Evolutionary conservation across 92 coral and sea anemone genomes (phyloP).

Genomic region (Zoanthus solanderi): DNA sequence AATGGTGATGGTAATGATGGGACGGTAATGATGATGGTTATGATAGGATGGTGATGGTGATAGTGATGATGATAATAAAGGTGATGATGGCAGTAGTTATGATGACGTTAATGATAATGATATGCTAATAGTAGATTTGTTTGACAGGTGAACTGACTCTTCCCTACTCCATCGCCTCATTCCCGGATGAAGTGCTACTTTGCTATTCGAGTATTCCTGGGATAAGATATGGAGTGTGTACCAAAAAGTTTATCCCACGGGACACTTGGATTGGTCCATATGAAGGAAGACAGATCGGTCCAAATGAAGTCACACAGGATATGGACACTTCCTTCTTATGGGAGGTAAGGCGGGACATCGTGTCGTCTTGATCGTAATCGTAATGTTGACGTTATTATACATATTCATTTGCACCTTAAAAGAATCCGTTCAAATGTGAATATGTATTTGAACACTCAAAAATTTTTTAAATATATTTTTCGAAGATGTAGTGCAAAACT

Average conservation of each 20-base stretch:
- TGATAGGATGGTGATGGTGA: no score
- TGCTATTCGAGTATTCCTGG: slow-evolving; percentile 95
- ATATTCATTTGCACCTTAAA: background rate
- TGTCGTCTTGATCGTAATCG: background rate
- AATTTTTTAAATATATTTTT: no score
- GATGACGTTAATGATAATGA: background rate
- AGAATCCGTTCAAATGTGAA: no score
- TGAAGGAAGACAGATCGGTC: slow-evolving; percentile 83
- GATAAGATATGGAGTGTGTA: slow-evolving; percentile 86
- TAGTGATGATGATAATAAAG: no score
- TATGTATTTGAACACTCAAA: no score
- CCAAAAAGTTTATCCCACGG: slow-evolving; percentile 83
- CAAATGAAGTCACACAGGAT: slow-evolving; percentile 70
- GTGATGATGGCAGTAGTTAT: background rate
- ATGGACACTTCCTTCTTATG: slow-evolving; percentile 89
- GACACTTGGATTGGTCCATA: slow-evolving; percentile 99
- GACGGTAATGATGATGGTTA: no score
- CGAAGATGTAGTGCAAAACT: no score
- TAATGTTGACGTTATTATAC: background rate
- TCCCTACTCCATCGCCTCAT: slow-evolving; percentile 81
- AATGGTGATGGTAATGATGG: no score
- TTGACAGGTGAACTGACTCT: slow-evolving; percentile 16
- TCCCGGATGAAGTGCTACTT: slow-evolving; percentile 91
- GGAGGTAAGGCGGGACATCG: slow-evolving; percentile 77
- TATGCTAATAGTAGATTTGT: background rate